Evolutionary conservation across 1,140 invertebrate species (phyloP).

Genomic region (Delia radicum): DNA sequence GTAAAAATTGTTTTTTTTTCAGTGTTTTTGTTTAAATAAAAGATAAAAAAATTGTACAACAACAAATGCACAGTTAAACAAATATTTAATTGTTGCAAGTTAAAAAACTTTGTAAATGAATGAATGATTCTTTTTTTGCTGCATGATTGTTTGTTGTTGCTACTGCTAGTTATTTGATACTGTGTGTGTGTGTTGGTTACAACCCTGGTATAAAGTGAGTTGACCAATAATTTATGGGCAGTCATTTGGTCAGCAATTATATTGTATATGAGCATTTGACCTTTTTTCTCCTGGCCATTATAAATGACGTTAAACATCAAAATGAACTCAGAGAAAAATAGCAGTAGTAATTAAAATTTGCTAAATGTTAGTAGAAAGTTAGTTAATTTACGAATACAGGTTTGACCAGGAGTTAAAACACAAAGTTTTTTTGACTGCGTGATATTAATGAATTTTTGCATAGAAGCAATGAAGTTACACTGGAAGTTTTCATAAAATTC

Average conservation of each 20-base stretch:
- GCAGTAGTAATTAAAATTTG: too few species aligned
- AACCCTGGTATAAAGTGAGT: constrained; percentile 28
- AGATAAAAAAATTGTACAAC: constrained; percentile 8
- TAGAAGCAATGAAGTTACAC: too few species aligned
- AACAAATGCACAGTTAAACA: constrained; percentile 43
- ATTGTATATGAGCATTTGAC: constrained; percentile 13
- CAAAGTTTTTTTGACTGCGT: too few species aligned
- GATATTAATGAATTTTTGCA: too few species aligned
- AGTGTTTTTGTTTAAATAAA: constrained; percentile 24
- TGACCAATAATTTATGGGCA: constrained; percentile 53
- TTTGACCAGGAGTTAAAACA: too few species aligned
- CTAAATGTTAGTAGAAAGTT: too few species aligned
- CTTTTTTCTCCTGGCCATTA: constrained; percentile 1
- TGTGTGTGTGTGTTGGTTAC: background rate
- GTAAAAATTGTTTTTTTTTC: constrained; percentile 5
- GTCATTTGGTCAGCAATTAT: constrained; percentile 44
- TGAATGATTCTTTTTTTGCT: too few species aligned
- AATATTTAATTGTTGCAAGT: constrained; percentile 56
- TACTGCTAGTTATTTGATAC: too few species aligned
- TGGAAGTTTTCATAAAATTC: too few species aligned
- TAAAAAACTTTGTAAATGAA: constrained; percentile 18
- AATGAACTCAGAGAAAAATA: background rate
- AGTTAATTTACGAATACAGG: too few species aligned
- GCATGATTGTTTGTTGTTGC: background rate
- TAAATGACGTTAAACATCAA: background rate